These are phyloP conservation scores for Drosophila kambysellisi DNA, from an alignment of 2,888 invertebrate genomes.

Conservation along the genomic window DNA sequence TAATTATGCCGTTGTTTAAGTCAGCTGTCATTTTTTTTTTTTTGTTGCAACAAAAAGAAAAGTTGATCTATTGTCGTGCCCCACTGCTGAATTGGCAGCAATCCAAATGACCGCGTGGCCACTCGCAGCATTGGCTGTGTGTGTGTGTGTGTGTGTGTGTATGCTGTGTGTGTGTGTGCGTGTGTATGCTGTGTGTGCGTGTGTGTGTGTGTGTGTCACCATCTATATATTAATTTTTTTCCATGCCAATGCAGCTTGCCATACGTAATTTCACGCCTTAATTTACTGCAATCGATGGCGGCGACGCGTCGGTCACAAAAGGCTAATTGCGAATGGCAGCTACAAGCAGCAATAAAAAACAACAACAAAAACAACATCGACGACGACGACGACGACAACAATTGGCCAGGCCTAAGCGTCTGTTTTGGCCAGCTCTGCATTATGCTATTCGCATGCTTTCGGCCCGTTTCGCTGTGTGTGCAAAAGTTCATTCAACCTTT, in stretches of 20 bases:
- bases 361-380: neutral
- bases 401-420: slow-evolving; percentile 35
- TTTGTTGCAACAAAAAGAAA: slow-evolving; percentile 1
- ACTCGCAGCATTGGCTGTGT: neutral
- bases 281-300: slow-evolving; percentile 73
- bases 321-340: slow-evolving; percentile 68
- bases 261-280: slow-evolving; percentile 61
- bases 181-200: slow-evolving; percentile 2
- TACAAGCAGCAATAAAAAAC: slow-evolving; percentile 19
- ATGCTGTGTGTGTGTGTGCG: slow-evolving; percentile 10
- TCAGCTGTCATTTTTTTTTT: neutral
- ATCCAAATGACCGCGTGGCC: slow-evolving; percentile 48
- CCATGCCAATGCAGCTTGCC: slow-evolving; percentile 34
- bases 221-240: slow-evolving; percentile 2
- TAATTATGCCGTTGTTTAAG: neutral
- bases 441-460: slow-evolving; percentile 50
- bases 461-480: slow-evolving; percentile 18
- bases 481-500: slow-evolving; percentile 74
- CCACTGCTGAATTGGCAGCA: slow-evolving; percentile 31
- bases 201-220: slow-evolving; percentile 34
- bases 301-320: slow-evolving; percentile 53
- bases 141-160: slow-evolving; percentile 14
- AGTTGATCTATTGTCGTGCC: slow-evolving; percentile 14
- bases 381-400: slow-evolving; percentile 1
- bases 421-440: slow-evolving; percentile 68